These are phyloP conservation scores for Parnassius mnemosyne DNA, from an alignment of 2,888 invertebrate species.

Conservation along the genomic window DNA sequence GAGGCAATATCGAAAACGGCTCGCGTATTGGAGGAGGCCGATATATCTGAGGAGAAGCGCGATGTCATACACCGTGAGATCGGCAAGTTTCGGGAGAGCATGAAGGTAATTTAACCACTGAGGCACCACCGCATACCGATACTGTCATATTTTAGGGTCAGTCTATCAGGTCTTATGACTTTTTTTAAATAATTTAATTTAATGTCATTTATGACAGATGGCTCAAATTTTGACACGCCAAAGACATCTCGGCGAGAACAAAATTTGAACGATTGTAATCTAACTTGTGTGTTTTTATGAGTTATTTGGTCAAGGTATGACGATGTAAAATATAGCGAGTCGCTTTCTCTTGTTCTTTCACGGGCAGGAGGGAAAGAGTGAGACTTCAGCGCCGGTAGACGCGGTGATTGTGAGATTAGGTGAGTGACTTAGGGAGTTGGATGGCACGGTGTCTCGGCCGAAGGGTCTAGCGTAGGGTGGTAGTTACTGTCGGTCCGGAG, in stretches of 20 bases:
- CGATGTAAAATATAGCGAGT: constrained; percentile 10
- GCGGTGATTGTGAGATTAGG: constrained; percentile 34
- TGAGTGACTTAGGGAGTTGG: constrained; percentile 27
- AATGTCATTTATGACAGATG: not conserved
- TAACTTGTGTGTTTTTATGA: not conserved
- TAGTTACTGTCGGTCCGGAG: constrained; percentile 23
- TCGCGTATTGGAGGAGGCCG: constrained; percentile 89
- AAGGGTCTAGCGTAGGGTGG: constrained; percentile 13
- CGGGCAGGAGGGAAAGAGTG: constrained; percentile 24
- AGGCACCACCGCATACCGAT: constrained; percentile 18
- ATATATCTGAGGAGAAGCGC: constrained; percentile 97
- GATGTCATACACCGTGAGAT: constrained; percentile 98
- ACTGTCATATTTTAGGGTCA: constrained; percentile 2
- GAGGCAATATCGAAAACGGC: constrained; percentile 84
- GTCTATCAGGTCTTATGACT: not conserved
- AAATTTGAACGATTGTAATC: not conserved
- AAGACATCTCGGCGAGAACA: not conserved
- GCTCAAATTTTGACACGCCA: not conserved
- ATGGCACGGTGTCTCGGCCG: constrained; percentile 27
- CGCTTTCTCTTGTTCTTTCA: constrained; percentile 25
- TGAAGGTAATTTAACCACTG: constrained; percentile 87
- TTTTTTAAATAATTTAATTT: not conserved
- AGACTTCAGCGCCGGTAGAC: constrained; percentile 13
- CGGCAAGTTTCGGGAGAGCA: constrained; percentile 97
- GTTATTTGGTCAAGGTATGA: not conserved